phyloP scores from a whole-genome alignment of 2,888 invertebrate species.

The Drepanosiphum platanoidis region DNA sequence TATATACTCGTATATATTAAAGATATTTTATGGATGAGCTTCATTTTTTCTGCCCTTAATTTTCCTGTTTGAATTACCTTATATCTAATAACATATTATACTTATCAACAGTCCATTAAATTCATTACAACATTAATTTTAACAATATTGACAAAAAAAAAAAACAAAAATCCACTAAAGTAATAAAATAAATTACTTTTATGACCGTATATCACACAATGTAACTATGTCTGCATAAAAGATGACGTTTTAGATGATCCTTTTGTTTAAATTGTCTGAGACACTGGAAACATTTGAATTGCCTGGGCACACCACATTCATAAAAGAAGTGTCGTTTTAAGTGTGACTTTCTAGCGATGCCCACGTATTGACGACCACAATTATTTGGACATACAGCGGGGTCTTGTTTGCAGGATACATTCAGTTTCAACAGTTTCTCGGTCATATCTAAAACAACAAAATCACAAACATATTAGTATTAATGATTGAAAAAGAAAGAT shows the following conservation, averaged over 20 bases:
- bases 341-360: slow-evolving; percentile 66
- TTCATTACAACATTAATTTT: neutral
- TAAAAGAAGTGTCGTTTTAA: slow-evolving; percentile 67
- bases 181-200: neutral
- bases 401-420: slow-evolving; percentile 32
- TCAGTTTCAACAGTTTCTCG: slow-evolving; percentile 28
- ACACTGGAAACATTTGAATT: slow-evolving; percentile 58
- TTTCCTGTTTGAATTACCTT: too few relatives aligned
- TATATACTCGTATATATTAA: too few relatives aligned
- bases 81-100: too few relatives aligned
- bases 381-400: slow-evolving; percentile 59
- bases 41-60: too few relatives aligned
- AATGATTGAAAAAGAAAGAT: neutral
- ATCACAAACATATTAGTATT: too few relatives aligned
- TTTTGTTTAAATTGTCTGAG: slow-evolving; percentile 62
- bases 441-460: neutral
- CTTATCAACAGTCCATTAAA: too few relatives aligned
- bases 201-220: slow-evolving; percentile 5
- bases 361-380: slow-evolving; percentile 66
- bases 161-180: neutral
- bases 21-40: too few relatives aligned
- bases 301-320: slow-evolving; percentile 65
- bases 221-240: slow-evolving; percentile 12
- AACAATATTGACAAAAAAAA: neutral
- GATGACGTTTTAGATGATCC: slow-evolving; percentile 61